Evolutionary conservation across 2,113 vertebrate species (phyloP).

Genomic region (Cranoglanis bouderius): DNA sequence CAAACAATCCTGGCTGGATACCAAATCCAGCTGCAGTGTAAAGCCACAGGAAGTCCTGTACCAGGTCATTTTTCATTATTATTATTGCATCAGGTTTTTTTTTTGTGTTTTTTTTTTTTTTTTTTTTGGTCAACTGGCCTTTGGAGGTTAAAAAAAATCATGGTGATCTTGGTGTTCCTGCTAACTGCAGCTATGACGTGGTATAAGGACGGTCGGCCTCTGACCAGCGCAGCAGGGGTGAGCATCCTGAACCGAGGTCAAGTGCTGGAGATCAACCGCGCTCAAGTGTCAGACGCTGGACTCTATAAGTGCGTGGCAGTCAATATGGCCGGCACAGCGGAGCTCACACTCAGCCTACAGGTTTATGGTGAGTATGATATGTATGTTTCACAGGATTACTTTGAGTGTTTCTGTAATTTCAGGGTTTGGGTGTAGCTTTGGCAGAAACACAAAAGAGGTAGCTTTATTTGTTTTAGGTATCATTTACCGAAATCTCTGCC

Average conservation of each 20-base stretch:
- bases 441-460: background rate
- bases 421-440: background rate
- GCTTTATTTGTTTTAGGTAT: no score
- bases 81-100: no score
- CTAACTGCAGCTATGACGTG: slow-evolving; percentile 79
- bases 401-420: background rate
- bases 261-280: slow-evolving; percentile 77
- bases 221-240: slow-evolving; percentile 70
- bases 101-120: background rate
- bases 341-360: slow-evolving; percentile 83
- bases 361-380: slow-evolving; percentile 80
- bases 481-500: background rate
- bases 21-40: slow-evolving; percentile 85
- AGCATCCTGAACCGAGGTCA: slow-evolving; percentile 77
- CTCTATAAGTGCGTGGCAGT: slow-evolving; percentile 86
- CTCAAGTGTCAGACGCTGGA: slow-evolving; percentile 84
- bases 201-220: slow-evolving; percentile 85
- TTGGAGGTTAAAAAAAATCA: background rate
- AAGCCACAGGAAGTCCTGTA: slow-evolving; percentile 81
- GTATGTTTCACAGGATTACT: background rate
- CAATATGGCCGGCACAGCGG: slow-evolving; percentile 82
- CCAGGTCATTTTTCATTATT: slow-evolving; percentile 73
- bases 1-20: slow-evolving; percentile 86
- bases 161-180: background rate
- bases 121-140: no score